Evolutionary conservation across 2,888 invertebrate species (phyloP).

Genomic region (Coronaproctus castanopsis): DNA sequence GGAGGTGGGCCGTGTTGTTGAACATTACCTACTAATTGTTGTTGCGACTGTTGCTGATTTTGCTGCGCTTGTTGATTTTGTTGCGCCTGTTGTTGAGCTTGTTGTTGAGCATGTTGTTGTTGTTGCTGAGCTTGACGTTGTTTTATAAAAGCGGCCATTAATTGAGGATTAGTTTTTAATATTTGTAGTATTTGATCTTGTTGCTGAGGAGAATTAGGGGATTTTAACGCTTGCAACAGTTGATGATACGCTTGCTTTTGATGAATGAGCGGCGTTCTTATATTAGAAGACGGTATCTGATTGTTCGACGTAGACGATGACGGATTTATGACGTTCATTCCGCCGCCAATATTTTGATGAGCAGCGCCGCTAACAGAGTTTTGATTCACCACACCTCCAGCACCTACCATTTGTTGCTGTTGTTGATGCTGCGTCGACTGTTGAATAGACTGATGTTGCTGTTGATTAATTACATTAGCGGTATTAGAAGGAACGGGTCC

Average conservation of each 20-base stretch:
- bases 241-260: slow-evolving; percentile 48
- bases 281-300: slow-evolving; percentile 25
- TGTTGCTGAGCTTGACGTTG: slow-evolving; percentile 27
- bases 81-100: slow-evolving; percentile 23
- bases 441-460: slow-evolving; percentile 22
- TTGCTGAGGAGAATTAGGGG: slow-evolving; percentile 76
- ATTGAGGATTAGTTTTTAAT: slow-evolving; percentile 77
- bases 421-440: slow-evolving; percentile 30
- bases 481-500: slow-evolving; percentile 13
- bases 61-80: slow-evolving; percentile 22
- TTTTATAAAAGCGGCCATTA: slow-evolving; percentile 88
- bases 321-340: slow-evolving; percentile 20
- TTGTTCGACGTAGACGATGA: no score
- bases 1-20: slow-evolving; percentile 19
- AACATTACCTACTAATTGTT: slow-evolving; percentile 8
- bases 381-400: slow-evolving; percentile 24
- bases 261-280: slow-evolving; percentile 14
- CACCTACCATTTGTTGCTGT: slow-evolving; percentile 26
- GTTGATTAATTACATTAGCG: slow-evolving; percentile 9
- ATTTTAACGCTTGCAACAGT: slow-evolving; percentile 72
- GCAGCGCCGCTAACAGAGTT: slow-evolving; percentile 5
- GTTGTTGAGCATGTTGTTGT: slow-evolving; percentile 26
- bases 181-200: slow-evolving; percentile 75
- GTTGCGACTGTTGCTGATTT: slow-evolving; percentile 21
- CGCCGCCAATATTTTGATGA: slow-evolving; percentile 12